Evolutionary conservation across 2,113 vertebrate genomes (phyloP).

Genomic region (Etia nguti): DNA sequence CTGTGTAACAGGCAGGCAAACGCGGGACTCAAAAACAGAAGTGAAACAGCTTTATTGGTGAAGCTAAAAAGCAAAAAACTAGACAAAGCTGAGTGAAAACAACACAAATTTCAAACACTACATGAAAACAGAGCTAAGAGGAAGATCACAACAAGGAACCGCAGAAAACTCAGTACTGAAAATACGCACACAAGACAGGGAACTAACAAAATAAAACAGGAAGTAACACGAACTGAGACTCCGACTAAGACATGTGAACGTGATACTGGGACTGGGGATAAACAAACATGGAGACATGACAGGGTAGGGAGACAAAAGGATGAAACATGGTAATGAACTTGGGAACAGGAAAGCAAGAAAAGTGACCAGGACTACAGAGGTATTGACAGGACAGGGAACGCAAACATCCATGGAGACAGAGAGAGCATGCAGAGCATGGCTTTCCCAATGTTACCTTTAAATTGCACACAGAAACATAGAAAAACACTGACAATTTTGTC

Average conservation of each 20-base stretch:
- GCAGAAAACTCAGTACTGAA: rapidly evolving
- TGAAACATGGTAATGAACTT: neutral
- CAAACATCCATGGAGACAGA: neutral
- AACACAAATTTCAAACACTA: neutral
- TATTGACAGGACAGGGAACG: neutral
- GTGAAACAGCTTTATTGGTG: neutral
- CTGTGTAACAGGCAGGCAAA: neutral
- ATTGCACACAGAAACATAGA: neutral
- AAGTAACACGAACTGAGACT: neutral
- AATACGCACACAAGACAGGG: neutral
- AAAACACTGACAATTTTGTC: neutral
- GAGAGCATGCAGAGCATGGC: neutral
- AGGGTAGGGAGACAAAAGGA: neutral
- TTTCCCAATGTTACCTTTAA: neutral
- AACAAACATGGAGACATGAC: neutral
- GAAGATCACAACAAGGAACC: neutral
- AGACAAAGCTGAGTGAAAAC: neutral
- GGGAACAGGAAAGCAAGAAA: neutral
- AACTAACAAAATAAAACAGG: neutral
- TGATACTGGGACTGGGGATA: neutral
- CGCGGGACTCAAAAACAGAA: neutral
- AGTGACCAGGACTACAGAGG: rapidly evolving
- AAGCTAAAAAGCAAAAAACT: neutral
- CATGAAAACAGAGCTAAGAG: neutral
- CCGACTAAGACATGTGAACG: neutral